These are phyloP conservation scores for Acholoe squamosa DNA, from an alignment of 2,888 invertebrate genomes.

Conservation along the genomic window DNA sequence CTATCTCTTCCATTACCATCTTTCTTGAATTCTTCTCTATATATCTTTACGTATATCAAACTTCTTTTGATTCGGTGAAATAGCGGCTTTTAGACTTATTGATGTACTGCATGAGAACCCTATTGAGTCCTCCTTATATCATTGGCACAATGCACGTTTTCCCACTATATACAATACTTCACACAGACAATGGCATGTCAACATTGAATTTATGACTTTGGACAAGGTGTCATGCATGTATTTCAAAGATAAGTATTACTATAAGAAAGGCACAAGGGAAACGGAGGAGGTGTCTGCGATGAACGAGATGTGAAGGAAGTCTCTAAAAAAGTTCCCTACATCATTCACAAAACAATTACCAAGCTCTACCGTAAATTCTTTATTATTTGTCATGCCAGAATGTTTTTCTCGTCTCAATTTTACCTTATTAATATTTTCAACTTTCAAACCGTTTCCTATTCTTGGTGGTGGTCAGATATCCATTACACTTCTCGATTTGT, in stretches of 20 bases:
- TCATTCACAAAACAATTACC: conserved; percentile 4
- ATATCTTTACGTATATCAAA: conserved; percentile 10
- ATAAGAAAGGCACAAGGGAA: background rate
- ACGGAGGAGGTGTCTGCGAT: background rate
- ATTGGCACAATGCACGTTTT: conserved; percentile 54
- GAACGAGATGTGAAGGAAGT: background rate
- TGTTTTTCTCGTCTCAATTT: conserved; percentile 23
- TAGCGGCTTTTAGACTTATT: conserved; percentile 37
- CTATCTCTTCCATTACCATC: conserved; percentile 51
- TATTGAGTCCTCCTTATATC: conserved; percentile 26
- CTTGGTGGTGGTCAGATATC: background rate
- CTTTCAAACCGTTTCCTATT: background rate
- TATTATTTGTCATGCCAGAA: conserved; percentile 37
- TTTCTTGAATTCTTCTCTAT: conserved; percentile 59
- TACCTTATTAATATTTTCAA: background rate
- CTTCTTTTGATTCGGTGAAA: conserved; percentile 10
- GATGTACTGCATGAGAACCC: conserved; percentile 41
- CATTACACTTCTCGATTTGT: conserved; percentile 13
- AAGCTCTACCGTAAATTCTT: background rate
- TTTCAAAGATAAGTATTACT: background rate
- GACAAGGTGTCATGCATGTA: conserved; percentile 36
- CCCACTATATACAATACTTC: conserved; percentile 28
- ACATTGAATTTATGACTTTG: background rate
- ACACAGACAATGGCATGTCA: conserved; percentile 38
- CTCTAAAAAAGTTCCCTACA: background rate